Conservation (phyloP, 2,113 vertebrate genomes). For the Clupea harengus region DNA sequence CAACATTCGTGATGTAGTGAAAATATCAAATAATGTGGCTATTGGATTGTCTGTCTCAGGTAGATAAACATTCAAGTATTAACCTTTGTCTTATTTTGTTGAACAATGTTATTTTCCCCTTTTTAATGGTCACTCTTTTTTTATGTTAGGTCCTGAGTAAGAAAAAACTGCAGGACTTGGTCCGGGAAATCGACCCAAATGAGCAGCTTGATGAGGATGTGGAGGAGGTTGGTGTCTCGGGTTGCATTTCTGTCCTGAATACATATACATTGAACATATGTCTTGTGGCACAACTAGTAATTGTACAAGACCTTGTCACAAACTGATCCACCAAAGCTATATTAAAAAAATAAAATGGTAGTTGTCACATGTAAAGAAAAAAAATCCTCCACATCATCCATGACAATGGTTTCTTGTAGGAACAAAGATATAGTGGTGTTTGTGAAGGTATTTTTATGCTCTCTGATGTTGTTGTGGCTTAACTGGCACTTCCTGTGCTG, state of each 20-base stretch:
- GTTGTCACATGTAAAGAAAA: background rate
- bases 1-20: background rate
- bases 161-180: constrained; percentile 97
- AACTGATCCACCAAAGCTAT: background rate
- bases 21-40: background rate
- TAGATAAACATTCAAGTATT: background rate
- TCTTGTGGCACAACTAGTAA: too few relatives aligned
- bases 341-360: background rate
- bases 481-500: constrained; percentile 16
- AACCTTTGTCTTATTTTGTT: background rate
- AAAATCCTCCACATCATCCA: background rate
- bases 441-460: too few relatives aligned
- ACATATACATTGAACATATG: too few relatives aligned
- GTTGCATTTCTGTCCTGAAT: background rate
- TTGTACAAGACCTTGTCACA: too few relatives aligned
- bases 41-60: background rate
- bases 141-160: constrained; percentile 87
- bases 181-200: constrained; percentile 96
- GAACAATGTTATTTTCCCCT: background rate
- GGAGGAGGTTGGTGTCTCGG: constrained; percentile 80
- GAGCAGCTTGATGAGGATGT: constrained; percentile 98
- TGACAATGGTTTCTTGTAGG: background rate
- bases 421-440: background rate
- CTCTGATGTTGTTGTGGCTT: constrained; percentile 21
- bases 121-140: background rate